Base-by-base conservation (phyloP, 2,113 vertebrate genomes). In the Myiagra hebetior region DNA sequence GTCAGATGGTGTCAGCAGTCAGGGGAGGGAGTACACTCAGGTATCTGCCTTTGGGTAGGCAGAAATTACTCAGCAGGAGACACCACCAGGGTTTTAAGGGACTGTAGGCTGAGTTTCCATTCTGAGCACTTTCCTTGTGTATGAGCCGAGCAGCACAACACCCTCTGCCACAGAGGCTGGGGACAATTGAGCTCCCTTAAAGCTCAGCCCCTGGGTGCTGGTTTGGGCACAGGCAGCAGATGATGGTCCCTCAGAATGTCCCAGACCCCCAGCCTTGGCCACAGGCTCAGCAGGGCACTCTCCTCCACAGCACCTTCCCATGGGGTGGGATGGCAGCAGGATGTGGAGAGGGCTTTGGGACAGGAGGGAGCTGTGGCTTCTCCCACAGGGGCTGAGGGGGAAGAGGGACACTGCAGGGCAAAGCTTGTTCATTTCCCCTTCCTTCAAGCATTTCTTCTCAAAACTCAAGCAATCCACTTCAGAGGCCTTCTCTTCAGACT, bases 321-420 rank as follows among this genome's bases (percentile, higher is more conserved):
- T 26, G 56, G 20, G 17, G 35, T 37, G 22, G 3, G 2, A 28
- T 2, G 2, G 41, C 23, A 80, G 63, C 47, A 46, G 39, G 15
- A 13, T 33, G 30, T 35, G 49, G 49, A 46, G 41, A 68, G 11
- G 28, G 26, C n/a, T 20, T 33, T 53, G 59, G 42, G 56, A 13
- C 31, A 46, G 8, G 9, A 77, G 33, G 17, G 33, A 57, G 8
- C 37, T 41, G 59, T 0, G 0, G 28, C 13, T 68, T 70, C 42
- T 92, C 27, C 49, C 16, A 18, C 21, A 37, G 22, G 13, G 18
- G 27, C 24, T 47, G 55, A 20, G 9, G 8, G 17, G 18, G 13
- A 88, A 72, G 27, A 24, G 12, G 21, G 5, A 47, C 19, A 33
- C 24, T 7, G 8, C 24, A 73, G 24, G 24, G 41, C 13, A 65